Evolutionary conservation across 2,113 vertebrate genomes (phyloP), one percentile per base, ranked within the genome.

Genomic region (Scortum barcoo): DNA sequence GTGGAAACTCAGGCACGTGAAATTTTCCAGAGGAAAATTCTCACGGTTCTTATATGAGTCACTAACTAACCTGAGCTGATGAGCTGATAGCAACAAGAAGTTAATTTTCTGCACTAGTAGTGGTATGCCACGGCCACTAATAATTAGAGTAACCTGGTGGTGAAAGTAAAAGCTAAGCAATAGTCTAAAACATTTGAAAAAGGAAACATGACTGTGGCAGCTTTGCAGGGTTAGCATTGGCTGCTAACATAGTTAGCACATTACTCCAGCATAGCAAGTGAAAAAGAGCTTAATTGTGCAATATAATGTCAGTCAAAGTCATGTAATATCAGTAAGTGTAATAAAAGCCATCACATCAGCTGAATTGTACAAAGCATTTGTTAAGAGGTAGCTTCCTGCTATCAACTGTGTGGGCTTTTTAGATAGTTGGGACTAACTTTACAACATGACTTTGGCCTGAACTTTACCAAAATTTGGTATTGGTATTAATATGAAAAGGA

Each of bases 381-480:
- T 16, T 38, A 48, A 67, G 68, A 84, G 77, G 68, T 73, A 84
- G 66, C 42, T 76, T 30, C 36, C 46, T 80, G 57, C 38, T 12
- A 44, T 50, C 10, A 40, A n/a, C 57, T 17, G 22, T 33, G 2
- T 40, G 71, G 48, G 36, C 63, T 24, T 67, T 72, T 22, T 1
- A 56, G 16, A 33, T 5, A 30, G 33, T 56, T 58, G 48, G 60
- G 20, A 20, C 58, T 73, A 58, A 54, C 30, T 28, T 44, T 50
- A 26, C 14, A 1, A 8, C 12, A 9, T 14, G 30, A 57, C 40
- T 13, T 19, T 1, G 5, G 2, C 5, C 65, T 28, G n/a, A 40
- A 50, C 19, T 30, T 30, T n/a, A 28, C 8, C n/a, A 42, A n/a
- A 44, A 53, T 53, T 17, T 19, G 6, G 13, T n/a, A 54, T 17